Conservation (phyloP, 2,113 vertebrate genomes). For the Struthio camelus region DNA sequence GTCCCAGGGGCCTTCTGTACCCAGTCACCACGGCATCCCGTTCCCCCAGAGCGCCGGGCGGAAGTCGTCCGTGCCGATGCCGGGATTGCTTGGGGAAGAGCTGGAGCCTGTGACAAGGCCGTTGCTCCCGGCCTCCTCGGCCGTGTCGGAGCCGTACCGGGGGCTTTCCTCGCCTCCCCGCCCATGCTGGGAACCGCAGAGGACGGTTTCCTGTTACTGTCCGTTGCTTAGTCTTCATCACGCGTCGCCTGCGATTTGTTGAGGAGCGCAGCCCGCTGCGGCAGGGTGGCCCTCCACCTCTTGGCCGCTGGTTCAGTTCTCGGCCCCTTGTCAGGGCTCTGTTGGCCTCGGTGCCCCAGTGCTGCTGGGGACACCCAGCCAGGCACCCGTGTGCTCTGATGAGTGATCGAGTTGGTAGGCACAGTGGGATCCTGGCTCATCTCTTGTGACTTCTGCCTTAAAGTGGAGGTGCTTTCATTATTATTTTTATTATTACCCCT, state of each 20-base stretch:
- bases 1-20: neutral
- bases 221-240: neutral
- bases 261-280: neutral
- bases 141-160: neutral
- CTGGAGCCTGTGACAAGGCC: neutral
- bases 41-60: neutral
- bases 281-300: neutral
- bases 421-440: neutral
- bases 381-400: neutral
- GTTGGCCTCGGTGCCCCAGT: neutral
- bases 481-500: neutral
- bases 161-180: neutral
- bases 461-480: neutral
- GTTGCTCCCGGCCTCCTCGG: neutral
- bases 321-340: neutral
- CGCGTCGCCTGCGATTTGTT: neutral
- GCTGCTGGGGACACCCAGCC: neutral
- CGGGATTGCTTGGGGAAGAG: neutral
- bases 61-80: fast-evolving
- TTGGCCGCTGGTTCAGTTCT: neutral
- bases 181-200: neutral
- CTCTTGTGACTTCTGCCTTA: neutral
- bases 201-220: neutral
- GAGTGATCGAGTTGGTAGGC: neutral
- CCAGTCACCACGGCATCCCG: neutral